Conservation (phyloP, 2,113 vertebrate genomes). For the Zosterops hypoxanthus region DNA sequence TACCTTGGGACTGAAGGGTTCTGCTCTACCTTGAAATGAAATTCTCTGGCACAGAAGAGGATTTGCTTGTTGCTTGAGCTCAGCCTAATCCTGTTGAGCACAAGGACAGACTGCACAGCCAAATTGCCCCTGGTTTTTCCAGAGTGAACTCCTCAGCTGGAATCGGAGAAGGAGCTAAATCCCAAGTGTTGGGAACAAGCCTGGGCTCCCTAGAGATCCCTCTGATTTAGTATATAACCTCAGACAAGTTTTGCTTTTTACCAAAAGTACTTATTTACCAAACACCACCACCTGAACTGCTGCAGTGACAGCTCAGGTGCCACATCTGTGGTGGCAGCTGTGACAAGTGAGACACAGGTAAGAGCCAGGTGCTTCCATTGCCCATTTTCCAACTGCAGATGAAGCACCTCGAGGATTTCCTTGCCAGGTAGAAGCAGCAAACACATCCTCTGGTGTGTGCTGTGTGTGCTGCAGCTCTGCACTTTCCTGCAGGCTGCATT, state of each 20-base stretch:
- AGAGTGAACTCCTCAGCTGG: fast-evolving
- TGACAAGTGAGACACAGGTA: not conserved
- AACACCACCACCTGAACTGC: not conserved
- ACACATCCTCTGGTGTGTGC: not conserved
- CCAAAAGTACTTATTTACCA: not conserved
- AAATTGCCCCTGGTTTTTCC: not conserved
- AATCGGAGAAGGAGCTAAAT: not conserved
- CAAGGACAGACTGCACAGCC: not conserved
- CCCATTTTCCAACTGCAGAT: fast-evolving
- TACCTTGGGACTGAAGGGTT: not conserved
- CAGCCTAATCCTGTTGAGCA: not conserved
- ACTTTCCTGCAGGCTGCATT: not conserved
- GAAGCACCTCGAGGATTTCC: not conserved
- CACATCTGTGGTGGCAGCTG: fast-evolving
- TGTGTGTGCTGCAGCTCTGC: not conserved
- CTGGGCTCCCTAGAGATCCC: not conserved
- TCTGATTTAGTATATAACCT: fast-evolving
- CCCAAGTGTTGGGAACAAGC: not conserved
- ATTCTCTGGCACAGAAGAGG: not conserved
- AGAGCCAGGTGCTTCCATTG: fast-evolving
- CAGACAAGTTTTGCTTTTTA: not conserved
- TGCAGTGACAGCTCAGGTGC: not conserved
- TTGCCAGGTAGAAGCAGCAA: not conserved
- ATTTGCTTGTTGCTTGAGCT: not conserved
- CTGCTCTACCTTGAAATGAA: not conserved